Conservation (phyloP, 2,113 vertebrate genomes). For the Ardeotis arabs region DNA sequence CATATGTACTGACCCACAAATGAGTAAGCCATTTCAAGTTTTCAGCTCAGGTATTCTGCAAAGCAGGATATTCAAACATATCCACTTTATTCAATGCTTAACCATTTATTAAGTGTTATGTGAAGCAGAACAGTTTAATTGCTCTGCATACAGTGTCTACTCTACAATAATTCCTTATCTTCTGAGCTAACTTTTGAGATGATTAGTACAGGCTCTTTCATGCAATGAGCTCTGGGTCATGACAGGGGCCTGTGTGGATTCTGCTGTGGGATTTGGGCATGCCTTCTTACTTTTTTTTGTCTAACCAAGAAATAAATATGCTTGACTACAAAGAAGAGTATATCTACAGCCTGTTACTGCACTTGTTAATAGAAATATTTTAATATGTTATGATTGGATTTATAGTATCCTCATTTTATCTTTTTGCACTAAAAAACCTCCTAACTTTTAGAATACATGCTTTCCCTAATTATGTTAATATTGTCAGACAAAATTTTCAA, state of each 20-base stretch:
- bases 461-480: neutral
- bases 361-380: neutral
- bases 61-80: neutral
- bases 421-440: neutral
- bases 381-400: neutral
- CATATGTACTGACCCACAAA: neutral
- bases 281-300: neutral
- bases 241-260: neutral
- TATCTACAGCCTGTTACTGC: neutral
- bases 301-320: neutral
- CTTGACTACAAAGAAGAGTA: neutral
- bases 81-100: neutral
- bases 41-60: neutral
- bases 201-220: neutral
- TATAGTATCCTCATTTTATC: neutral
- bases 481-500: neutral
- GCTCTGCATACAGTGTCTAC: neutral
- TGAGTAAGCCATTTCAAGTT: neutral
- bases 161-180: slow-evolving; percentile 6
- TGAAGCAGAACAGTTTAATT: slow-evolving; percentile 63
- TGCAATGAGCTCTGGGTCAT: neutral
- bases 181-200: slow-evolving; percentile 44
- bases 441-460: neutral
- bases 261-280: neutral
- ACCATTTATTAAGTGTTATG: slow-evolving; percentile 24